Evolutionary conservation across 2,888 invertebrate genomes (phyloP), one percentile per base, ranked within the genome.

Genomic region (Synergus japonicus): DNA sequence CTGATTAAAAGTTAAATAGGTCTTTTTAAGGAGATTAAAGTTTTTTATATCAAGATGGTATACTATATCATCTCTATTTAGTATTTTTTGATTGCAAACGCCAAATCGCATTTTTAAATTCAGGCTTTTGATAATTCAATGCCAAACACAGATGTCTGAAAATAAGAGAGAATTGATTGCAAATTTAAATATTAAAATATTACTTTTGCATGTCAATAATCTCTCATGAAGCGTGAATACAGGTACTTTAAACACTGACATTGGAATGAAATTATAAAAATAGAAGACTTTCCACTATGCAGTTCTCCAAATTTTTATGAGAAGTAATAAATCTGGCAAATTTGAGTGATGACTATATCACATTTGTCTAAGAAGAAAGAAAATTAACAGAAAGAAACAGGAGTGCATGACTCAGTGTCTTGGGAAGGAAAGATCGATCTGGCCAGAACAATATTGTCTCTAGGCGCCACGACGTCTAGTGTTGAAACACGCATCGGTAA

Each of bases 401-500:
- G 83, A 86, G 85, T 86, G 89, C 86, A 90, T 90, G 91, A 90
- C 88, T 91, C 90, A 91, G 89, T 41, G 37, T 85, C 81, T 83
- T 87, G 86, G 84, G 85, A 89, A 86, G 87, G 82, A 85, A 86
- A 85, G 89, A 91, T 92, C 92, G 92, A 92, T 92, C 89, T 89
- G 88, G 83, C 85, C 85, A 87, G 86, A 87, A 89, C 88, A 89
- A 46, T 46, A 90, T 90, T 89, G 90, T 90, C 88, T 88, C 85
- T 88, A 90, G 90, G 90, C 91, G 91, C 91, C 90, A 84, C 88
- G 89, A 91, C 89, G 92, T 92, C 92, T 92, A 87, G 87, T 88
- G 88, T 88, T 89, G 87, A 84, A 84, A 87, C 78, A 83, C 81
- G 80, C 81, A 77, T 77, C 76, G 69, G 77, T 69, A 49, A 37